Base-by-base conservation (phyloP, 1,140 invertebrate genomes). In the Augochlora pura region DNA sequence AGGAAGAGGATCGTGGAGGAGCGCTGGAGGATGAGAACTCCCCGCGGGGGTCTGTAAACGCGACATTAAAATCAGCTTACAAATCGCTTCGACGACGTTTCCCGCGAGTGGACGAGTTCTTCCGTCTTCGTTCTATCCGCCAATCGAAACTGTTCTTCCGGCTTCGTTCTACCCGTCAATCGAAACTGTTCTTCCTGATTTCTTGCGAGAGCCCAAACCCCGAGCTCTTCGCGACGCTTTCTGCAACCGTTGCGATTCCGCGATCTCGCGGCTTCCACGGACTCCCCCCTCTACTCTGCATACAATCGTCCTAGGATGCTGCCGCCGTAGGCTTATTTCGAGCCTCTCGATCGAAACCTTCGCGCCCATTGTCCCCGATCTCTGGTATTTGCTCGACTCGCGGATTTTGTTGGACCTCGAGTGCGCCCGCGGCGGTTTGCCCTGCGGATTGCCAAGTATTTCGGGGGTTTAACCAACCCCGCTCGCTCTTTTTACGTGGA, bases 21-120 rank as follows among this genome's bases (percentile, higher is more conserved):
- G 23, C 32, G 4, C 32, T 42, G 68, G 46, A 52, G 42, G 64
- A 27, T 42, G 59, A 39, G 68, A 71, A 71, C 54, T 38, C 78
- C 71, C 80, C 59, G 74, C 39, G 86, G 77, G 64, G 65, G 67
- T 87, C 87, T 88, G 87, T 88, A 88, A 88, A 88, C 87, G 85
- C 79, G 86, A 87, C 84, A 88, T 88, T 88, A 88, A 88, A 88
- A 87, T 88, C 87, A 88, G 86, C 88, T 88, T 87, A 88, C 87
- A 87, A 87, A 87, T 88, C 86, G 88, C 76, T 87, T 80, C 81
- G 85, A 81, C 85, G 80, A 87, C 76, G 78, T 86, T 74, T 76
- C 79, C 79, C 77, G 77, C 68, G 84, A 77, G 25, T 54, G 77
- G 69, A 81, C 80, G 75, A 79, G 78, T 63, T 23, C 12, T 54